Evolutionary conservation across 2,888 invertebrate genomes (phyloP).

Genomic region (Globia sparganii): DNA sequence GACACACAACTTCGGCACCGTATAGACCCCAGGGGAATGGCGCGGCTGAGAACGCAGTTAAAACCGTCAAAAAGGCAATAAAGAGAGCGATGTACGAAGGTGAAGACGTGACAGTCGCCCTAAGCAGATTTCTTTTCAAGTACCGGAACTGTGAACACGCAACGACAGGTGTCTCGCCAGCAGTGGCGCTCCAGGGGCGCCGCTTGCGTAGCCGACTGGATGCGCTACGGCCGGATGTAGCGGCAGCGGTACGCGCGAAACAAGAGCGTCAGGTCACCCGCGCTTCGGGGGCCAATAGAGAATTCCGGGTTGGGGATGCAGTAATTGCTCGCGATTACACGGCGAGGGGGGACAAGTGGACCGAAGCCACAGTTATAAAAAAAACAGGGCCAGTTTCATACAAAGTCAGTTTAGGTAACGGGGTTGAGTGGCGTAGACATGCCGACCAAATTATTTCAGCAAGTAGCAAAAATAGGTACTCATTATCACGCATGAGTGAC

Average conservation of each 20-base stretch:
- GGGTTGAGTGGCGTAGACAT: conserved; percentile 6
- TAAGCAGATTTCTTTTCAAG: no score
- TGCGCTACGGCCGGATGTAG: not conserved
- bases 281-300: not conserved
- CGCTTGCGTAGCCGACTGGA: not conserved
- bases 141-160: no score
- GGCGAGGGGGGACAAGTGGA: conserved; percentile 6
- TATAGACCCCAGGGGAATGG: conserved; percentile 13
- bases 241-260: not conserved
- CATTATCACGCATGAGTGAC: not conserved
- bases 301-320: not conserved
- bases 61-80: no score
- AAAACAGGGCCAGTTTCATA: not conserved
- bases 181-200: not conserved
- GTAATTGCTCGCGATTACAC: not conserved
- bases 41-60: conserved; percentile 11
- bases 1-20: not conserved
- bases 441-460: not conserved
- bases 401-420: not conserved
- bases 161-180: not conserved
- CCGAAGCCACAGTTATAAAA: not conserved
- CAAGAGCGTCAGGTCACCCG: not conserved
- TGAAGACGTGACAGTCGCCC: no score
- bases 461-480: not conserved
- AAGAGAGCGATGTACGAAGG: no score